Evolutionary conservation across 2,888 invertebrate genomes (phyloP).

Genomic region (Notodonta ziczac): DNA sequence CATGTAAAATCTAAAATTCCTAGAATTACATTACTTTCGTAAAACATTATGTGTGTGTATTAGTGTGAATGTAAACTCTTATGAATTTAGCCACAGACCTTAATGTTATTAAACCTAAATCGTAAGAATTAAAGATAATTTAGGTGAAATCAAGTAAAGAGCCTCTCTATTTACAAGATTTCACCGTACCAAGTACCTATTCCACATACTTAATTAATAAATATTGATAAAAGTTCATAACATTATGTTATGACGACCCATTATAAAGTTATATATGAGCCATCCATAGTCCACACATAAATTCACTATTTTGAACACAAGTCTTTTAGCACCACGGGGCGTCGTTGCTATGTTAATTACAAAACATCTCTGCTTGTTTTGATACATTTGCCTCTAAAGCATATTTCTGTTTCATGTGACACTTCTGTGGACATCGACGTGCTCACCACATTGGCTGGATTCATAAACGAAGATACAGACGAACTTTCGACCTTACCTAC

Average conservation of each 20-base stretch:
- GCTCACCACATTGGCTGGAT: conserved; percentile 84
- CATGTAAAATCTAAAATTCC: conserved; percentile 48
- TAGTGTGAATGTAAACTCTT: conserved; percentile 43
- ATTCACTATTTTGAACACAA: conserved; percentile 68
- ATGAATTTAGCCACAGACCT: conserved; percentile 54
- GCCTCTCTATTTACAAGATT: conserved; percentile 77
- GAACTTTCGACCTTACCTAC: conserved; percentile 55
- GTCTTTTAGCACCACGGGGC: conserved; percentile 57
- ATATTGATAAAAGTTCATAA: conserved; percentile 33
- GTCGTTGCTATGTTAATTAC: conserved; percentile 46
- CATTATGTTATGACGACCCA: conserved; percentile 15
- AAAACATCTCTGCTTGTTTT: conserved; percentile 84
- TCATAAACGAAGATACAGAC: conserved; percentile 74
- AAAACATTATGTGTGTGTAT: too few species aligned
- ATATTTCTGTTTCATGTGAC: conserved; percentile 94
- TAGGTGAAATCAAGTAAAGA: conserved; percentile 80
- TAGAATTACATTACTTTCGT: conserved; percentile 48
- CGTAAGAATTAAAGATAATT: conserved; percentile 35
- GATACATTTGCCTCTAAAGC: conserved; percentile 93
- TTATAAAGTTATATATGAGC: conserved; percentile 16
- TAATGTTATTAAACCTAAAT: conserved; percentile 40
- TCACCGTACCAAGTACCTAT: conserved; percentile 59
- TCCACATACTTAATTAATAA: conserved; percentile 42
- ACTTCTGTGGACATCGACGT: conserved; percentile 93
- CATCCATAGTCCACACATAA: conserved; percentile 30